phyloP scores from a whole-genome alignment of 2,888 invertebrate genomes.

The Chirona hameri region DNA sequence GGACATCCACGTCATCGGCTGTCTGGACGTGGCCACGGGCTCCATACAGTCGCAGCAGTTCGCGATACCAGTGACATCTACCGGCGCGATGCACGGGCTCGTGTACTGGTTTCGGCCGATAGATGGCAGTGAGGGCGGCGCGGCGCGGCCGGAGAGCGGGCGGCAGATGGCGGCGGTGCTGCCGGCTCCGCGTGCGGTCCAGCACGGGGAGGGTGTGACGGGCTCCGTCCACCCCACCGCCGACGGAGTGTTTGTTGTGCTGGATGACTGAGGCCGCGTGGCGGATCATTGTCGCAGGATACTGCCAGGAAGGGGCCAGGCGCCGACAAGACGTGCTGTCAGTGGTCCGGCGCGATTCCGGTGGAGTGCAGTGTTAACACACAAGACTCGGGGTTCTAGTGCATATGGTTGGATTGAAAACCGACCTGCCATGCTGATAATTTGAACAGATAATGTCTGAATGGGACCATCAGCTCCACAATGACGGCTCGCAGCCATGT shows the following conservation, averaged over 20 bases:
- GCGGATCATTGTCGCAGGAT: no score
- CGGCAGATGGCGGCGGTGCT: background rate
- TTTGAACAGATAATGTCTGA: no score
- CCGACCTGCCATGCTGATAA: no score
- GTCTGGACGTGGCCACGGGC: background rate
- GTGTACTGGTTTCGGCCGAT: background rate
- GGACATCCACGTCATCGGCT: background rate
- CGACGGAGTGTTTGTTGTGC: background rate
- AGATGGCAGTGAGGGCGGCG: background rate
- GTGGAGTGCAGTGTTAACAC: no score
- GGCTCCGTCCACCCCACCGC: background rate
- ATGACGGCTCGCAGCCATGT: no score
- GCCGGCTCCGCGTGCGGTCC: background rate
- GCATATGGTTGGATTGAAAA: no score
- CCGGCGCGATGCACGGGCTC: background rate
- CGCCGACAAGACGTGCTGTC: no score
- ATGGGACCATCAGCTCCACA: no score
- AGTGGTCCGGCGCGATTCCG: no score
- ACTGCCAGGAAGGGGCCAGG: no score
- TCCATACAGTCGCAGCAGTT: background rate
- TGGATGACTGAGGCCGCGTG: background rate
- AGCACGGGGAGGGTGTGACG: background rate
- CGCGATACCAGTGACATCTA: background rate
- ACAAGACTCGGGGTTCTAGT: no score
- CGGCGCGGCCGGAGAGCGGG: background rate